Conservation (phyloP, 2,113 vertebrate species). For the Eupsittula cactorum region DNA sequence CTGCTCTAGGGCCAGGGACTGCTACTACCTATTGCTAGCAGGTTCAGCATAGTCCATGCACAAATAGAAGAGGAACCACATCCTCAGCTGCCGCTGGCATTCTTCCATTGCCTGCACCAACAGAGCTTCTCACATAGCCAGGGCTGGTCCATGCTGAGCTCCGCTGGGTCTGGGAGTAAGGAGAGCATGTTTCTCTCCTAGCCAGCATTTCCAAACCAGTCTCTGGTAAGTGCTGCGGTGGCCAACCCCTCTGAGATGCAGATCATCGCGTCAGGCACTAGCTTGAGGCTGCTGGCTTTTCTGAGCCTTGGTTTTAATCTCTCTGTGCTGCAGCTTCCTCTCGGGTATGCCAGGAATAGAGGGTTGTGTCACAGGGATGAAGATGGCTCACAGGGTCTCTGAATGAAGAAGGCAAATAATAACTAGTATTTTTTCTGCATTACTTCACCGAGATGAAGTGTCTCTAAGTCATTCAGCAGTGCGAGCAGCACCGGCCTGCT, state of each 20-base stretch:
- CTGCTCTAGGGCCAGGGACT: background rate
- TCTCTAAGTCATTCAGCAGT: background rate
- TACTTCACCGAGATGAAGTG: background rate
- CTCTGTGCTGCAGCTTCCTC: background rate
- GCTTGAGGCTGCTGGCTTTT: background rate
- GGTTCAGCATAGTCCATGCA: background rate
- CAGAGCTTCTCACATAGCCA: background rate
- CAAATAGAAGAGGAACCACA: slow-evolving; percentile 20
- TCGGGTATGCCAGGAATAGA: background rate
- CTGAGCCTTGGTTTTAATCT: background rate
- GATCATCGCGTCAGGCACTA: background rate
- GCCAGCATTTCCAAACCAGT: background rate
- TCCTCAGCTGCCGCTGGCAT: slow-evolving; percentile 27
- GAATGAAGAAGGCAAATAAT: background rate
- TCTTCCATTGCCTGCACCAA: slow-evolving; percentile 14
- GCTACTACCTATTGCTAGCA: background rate
- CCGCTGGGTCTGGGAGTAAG: background rate
- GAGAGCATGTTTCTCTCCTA: background rate
- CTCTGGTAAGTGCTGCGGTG: background rate
- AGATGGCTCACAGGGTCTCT: background rate
- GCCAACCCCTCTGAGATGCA: background rate
- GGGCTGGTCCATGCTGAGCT: background rate
- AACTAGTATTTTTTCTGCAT: background rate
- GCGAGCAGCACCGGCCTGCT: background rate
- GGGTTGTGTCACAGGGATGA: background rate